Base-by-base conservation (phyloP, 2,888 invertebrate genomes). In the Cheilosia vernalis region DNA sequence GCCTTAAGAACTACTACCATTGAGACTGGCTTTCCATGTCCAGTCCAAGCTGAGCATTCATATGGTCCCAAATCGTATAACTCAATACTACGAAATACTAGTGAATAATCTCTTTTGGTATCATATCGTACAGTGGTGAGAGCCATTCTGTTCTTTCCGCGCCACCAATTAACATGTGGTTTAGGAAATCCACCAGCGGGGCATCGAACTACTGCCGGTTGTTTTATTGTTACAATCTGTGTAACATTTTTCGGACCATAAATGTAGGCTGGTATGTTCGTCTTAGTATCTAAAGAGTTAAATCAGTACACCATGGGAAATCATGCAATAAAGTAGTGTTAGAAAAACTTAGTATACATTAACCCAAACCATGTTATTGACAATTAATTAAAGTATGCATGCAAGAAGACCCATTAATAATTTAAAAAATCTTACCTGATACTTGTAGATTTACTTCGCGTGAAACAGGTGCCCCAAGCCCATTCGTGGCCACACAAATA, bases 31-130 rank as follows among this genome's bases (percentile, higher is more conserved):
- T 95, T 94, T 13, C 95, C 95, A 7, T 94, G 90, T 2, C 96
- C 97, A 90, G 98, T 98, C 92, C 96, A 98, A 4, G 97, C 98
- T 89, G 96, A 96, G 90, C 98, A 98, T 6, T 95, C 96, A 92
- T 98, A 98, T 63, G 95, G 94, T 4, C 98, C 98, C 67, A 97
- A 93, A 89, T 96, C 96, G 7, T 94, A 94, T 21, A 95, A 89
- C 44, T 94, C 93, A 15, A 98, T 95, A 1, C 94, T 93, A 67
- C 95, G 93, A 89, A 98, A 96, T 80, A 95, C 93, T 56, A 98
- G 93, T 1, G 96, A 95, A 91, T 95, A 95, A 88, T 96, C 97
- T 67, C 94, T 93, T 81, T 95, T 93, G 87, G 96, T 95, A 90
- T 97, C 96, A 49, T 89, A 91, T 7, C 89, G 89, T 44, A 88